Percentiles rank a stretch among this genome's conserved stretches.
Evolutionary conservation across 2,888 invertebrate species (phyloP).

Genomic region (Notodonta ziczac): DNA sequence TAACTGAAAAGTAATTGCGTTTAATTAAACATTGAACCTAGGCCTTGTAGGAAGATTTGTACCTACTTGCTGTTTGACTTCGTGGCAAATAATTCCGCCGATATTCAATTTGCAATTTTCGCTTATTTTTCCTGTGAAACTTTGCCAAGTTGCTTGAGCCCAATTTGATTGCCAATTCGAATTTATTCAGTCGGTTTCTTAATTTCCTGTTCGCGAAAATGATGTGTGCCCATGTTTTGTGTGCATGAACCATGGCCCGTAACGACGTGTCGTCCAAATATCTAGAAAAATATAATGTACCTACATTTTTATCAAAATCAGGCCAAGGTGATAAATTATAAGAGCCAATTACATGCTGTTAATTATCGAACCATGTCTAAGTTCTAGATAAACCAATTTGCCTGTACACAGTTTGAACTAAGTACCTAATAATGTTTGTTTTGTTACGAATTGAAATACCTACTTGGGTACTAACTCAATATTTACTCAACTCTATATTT

Average conservation of each 20-base stretch:
- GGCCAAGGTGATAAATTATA: neutral
- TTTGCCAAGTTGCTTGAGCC: slow-evolving; percentile 62
- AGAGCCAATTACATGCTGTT: neutral
- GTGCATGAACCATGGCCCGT: slow-evolving; percentile 49
- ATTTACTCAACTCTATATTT: too few relatives aligned
- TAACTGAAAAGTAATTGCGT: too few relatives aligned
- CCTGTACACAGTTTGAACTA: neutral
- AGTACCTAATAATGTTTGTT: too few relatives aligned
- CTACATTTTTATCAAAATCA: neutral
- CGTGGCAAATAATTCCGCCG: slow-evolving; percentile 54
- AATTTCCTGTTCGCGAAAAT: slow-evolving; percentile 58
- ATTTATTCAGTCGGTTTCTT: slow-evolving; percentile 57
- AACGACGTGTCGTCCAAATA: slow-evolving; percentile 65
- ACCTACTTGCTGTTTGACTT: slow-evolving; percentile 30
- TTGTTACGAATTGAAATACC: too few relatives aligned
- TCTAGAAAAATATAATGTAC: slow-evolving; percentile 41
- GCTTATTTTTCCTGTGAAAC: slow-evolving; percentile 56
- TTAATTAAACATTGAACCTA: too few relatives aligned
- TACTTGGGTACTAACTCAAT: neutral
- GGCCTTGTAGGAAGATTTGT: too few relatives aligned
- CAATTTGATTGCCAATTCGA: slow-evolving; percentile 58
- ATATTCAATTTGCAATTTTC: slow-evolving; percentile 40
- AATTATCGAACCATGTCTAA: neutral
- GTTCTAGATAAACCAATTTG: neutral
- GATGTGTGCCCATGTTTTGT: slow-evolving; percentile 61